Conservation (phyloP, 2,113 vertebrate species). For the Isichthys henryi region DNA sequence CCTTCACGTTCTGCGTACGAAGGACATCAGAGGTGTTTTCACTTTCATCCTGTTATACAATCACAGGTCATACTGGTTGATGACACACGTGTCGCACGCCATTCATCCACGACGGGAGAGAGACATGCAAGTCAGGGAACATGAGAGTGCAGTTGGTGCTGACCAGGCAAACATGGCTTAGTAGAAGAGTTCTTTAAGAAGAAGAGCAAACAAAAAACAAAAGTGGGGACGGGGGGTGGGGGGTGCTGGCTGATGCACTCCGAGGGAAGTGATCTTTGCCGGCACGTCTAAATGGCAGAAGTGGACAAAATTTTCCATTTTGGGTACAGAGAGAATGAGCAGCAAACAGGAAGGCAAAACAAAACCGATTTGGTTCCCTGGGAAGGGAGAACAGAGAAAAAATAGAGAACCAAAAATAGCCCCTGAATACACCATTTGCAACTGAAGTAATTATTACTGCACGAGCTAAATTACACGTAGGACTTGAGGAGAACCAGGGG, state of each 20-base stretch:
- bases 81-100: neutral
- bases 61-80: neutral
- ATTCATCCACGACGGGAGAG: neutral
- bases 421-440: slow-evolving; percentile 50
- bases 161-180: neutral
- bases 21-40: neutral
- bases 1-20: neutral
- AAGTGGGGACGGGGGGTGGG: neutral
- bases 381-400: slow-evolving; percentile 58
- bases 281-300: neutral
- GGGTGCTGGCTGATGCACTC: neutral
- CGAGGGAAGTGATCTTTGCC: neutral
- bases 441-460: slow-evolving; percentile 54
- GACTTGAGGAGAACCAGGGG: slow-evolving; percentile 25
- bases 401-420: slow-evolving; percentile 63
- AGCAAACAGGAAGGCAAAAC: slow-evolving; percentile 14
- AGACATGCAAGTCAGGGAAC: neutral
- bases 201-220: neutral
- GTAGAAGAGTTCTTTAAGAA: neutral
- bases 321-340: neutral
- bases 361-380: slow-evolving; percentile 42
- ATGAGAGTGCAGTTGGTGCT: neutral
- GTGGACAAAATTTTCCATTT: neutral
- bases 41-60: neutral
- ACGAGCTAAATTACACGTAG: slow-evolving; percentile 38